Base-by-base conservation (phyloP, 2,888 invertebrate genomes). In the Phaonia tiefii region DNA sequence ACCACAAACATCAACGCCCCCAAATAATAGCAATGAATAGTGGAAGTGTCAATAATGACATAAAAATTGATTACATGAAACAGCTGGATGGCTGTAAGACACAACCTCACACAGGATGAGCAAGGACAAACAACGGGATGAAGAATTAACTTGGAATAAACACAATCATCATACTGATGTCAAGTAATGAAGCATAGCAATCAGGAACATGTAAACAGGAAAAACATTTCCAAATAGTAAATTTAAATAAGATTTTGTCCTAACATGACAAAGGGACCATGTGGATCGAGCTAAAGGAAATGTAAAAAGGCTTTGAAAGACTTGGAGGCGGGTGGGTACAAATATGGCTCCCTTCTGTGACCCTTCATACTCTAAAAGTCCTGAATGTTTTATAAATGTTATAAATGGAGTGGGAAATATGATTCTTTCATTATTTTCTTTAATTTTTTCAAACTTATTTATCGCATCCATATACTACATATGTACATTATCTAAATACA, bases 21-120 rank as follows among this genome's bases (percentile, higher is more conserved):
- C 51, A 31, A 31, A 31, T 31, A 31, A 31, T 31, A 31, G 31
- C 46, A 75, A 72, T 8, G 31, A 72, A 49, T 60, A 72, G 22
- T 77, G 81, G 83, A 87, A 86, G 86, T 86, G 86, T 87, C 86
- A 87, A 87, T 87, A 88, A 87, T 87, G 84, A 86, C 86, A 85
- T 86, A 85, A 86, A 87, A 87, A 88, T 88, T 87, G 88, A 88
- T 88, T 88, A 86, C 84, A 88, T 83, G 42, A 46, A 51, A 20
- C 51, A n/a, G n/a, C n/a, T n/a, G n/a, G n/a, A n/a, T n/a, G n/a
- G n/a, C n/a, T n/a, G n/a, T n/a, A n/a, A n/a, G n/a, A n/a, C n/a
- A n/a, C n/a, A n/a, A n/a, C n/a, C n/a, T n/a, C n/a, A n/a, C n/a
- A n/a, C n/a, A n/a, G n/a, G n/a, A n/a, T n/a, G 31, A 31, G 31